phyloP scores from a whole-genome alignment of 2,113 vertebrate genomes.

The Phalacrocorax pelagicus region DNA sequence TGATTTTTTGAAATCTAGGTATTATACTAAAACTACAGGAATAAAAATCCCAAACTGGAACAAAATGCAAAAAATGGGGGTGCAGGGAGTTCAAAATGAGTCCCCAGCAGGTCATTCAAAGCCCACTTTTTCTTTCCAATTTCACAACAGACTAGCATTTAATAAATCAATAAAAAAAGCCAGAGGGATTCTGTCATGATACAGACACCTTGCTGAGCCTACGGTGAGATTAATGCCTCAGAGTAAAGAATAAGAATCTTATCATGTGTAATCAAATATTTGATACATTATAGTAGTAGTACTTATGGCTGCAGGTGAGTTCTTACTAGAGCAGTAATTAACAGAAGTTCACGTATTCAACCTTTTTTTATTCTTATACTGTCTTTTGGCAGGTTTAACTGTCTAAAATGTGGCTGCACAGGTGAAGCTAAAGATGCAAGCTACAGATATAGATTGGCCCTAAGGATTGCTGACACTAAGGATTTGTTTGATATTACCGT shows the following conservation, averaged over 20 bases:
- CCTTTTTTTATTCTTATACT: not conserved
- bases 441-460: conserved; percentile 78
- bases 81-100: not conserved
- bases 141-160: not conserved
- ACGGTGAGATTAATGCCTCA: not conserved
- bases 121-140: not conserved
- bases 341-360: not conserved
- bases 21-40: not conserved
- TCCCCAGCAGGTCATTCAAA: not conserved
- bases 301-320: not conserved
- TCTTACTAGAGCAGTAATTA: not conserved
- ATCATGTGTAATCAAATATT: not conserved
- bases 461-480: conserved; percentile 71
- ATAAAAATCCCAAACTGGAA: not conserved
- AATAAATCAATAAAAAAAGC: not conserved
- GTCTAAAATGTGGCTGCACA: conserved; percentile 72
- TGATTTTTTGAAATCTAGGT: not conserved
- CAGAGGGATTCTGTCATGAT: not conserved
- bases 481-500: conserved; percentile 74
- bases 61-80: not conserved
- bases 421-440: conserved; percentile 59
- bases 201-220: not conserved
- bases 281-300: not conserved
- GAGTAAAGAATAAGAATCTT: not conserved
- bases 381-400: conserved; percentile 70